Evolutionary conservation across 2,113 vertebrate species (phyloP).

Genomic region (Eubucco bourcierii): DNA sequence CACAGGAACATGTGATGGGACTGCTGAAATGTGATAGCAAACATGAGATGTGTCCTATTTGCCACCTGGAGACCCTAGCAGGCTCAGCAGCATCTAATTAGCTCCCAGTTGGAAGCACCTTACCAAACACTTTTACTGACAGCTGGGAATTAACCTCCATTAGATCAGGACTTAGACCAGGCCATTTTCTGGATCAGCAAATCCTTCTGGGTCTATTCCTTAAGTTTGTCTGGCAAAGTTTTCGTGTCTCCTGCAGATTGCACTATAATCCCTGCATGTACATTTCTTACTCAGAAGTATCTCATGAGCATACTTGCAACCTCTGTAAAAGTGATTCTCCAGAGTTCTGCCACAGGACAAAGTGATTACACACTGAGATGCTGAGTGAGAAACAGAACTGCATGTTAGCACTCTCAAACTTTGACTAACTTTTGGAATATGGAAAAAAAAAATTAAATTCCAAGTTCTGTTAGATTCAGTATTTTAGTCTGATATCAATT

Average conservation of each 20-base stretch:
- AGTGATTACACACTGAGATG: neutral
- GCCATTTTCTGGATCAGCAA: neutral
- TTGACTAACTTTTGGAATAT: neutral
- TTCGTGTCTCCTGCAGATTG: neutral
- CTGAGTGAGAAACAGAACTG: neutral
- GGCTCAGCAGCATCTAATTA: slow-evolving; percentile 8
- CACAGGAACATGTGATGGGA: neutral
- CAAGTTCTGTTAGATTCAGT: neutral
- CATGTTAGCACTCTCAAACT: neutral
- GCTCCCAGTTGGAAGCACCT: neutral
- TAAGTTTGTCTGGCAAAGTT: neutral
- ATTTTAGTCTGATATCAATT: neutral
- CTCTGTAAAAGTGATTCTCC: neutral
- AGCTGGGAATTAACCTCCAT: neutral
- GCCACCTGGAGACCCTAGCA: neutral
- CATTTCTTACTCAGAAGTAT: neutral
- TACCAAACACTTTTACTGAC: neutral
- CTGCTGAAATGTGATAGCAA: neutral
- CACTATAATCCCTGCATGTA: neutral
- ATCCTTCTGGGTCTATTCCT: neutral
- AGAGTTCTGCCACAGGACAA: neutral
- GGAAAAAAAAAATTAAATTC: neutral
- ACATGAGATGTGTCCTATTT: neutral
- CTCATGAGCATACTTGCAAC: neutral
- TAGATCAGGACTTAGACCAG: neutral